Evolutionary conservation across 2,888 invertebrate species (phyloP).

Genomic region (Ennomos erosarius): DNA sequence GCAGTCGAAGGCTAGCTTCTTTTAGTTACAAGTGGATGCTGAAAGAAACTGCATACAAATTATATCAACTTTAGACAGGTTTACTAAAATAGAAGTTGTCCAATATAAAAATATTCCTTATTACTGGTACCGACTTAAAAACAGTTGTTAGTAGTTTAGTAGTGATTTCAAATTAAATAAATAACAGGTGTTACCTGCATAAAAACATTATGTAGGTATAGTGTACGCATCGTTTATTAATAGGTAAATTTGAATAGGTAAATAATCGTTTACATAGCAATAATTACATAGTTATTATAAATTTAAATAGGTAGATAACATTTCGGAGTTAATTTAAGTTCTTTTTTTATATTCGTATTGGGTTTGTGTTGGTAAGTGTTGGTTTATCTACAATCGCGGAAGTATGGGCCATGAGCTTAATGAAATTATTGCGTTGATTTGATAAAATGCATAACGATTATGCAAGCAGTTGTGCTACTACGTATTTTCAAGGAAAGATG

Average conservation of each 20-base stretch:
- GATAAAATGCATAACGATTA: conserved; percentile 41
- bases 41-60: conserved; percentile 15
- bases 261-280: too few species aligned
- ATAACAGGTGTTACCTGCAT: too few species aligned
- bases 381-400: conserved; percentile 42
- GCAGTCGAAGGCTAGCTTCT: conserved; percentile 6
- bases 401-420: conserved; percentile 46
- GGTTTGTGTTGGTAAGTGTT: background rate
- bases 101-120: too few species aligned
- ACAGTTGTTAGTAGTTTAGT: too few species aligned
- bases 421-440: conserved; percentile 52
- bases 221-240: too few species aligned
- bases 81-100: too few species aligned
- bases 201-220: too few species aligned
- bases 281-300: too few species aligned
- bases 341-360: conserved; percentile 3
- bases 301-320: too few species aligned
- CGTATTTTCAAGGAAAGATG: conserved; percentile 19
- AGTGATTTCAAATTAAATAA: too few species aligned
- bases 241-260: too few species aligned
- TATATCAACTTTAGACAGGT: background rate
- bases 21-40: conserved; percentile 10
- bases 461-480: conserved; percentile 11
- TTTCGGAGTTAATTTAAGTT: conserved; percentile 3
- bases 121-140: too few species aligned